These are phyloP conservation scores for Sus scrofa DNA, from an alignment of 2,113 vertebrate species.

Conservation along the genomic window T2T-Sscrofa CM000828.6:76723001-76723500, in stretches of 20 bases:
- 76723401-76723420: not conserved
- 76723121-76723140: no score
- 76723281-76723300: not conserved
- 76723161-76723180: not conserved
- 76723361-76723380: not conserved
- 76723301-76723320: not conserved
- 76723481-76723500: no score
- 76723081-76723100: rapidly evolving
- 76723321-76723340: not conserved
- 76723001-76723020: not conserved
- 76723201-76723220: not conserved
- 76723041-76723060: not conserved
- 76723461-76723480: no score
- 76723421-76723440: not conserved
- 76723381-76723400: not conserved
- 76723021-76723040: not conserved
- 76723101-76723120: no score
- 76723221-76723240: not conserved
- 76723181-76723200: not conserved
- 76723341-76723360: not conserved
- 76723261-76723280: no score
- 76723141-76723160: rapidly evolving
- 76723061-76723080: not conserved
- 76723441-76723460: not conserved
- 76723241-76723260: not conserved